Base-by-base conservation (phyloP, 2,113 vertebrate genomes). In the Spermophilus dauricus region DNA sequence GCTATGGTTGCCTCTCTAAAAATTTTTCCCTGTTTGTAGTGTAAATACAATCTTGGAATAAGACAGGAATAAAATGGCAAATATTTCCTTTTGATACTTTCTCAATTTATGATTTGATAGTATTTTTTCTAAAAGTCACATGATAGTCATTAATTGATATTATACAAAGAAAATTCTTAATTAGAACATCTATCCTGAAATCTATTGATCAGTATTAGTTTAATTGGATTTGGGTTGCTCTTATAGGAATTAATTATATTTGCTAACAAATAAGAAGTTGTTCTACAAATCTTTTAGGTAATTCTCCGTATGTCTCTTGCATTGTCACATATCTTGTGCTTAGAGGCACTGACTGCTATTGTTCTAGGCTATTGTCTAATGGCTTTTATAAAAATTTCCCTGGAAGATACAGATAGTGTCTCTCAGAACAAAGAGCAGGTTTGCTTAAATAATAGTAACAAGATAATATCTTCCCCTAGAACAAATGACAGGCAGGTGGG, bases 121-220 rank as follows among this genome's bases (percentile, higher is more conserved):
- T 88, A 65, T 91, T 51, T 86, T 93, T 34, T 91, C 2, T 32
- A 32, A 86, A 51, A 75, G 22, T 65, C 17, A 28, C 1, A 34
- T 53, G 11, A 30, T 4, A 63, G 20, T 84, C 84, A 61, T 90
- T 18, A 63, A 83, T 58, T 73, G 34, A 80, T 65, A 86, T 51
- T 63, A 86, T 13, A 61, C 4, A 86, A 2, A 58, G 65, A 86
- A 92, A 69, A 67, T 67, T 78, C 48, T 87, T 70, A 86, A 0
- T 89, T 58, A 70, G 37, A 84, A 80, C 11, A 77, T 77, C 75
- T n/a, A 17, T 94, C 11, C 78, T 96, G 42, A 94, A 96, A 83
- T 83, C 9, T 78, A 89, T 61, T 65, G 48, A 61, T 78, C 39
- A 58, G 3, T 77, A 39, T 86, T 94, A 45, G 24, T 65, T 90